Evolutionary conservation across 2,888 invertebrate genomes (phyloP).

Genomic region (Teleogryllus oceanicus): DNA sequence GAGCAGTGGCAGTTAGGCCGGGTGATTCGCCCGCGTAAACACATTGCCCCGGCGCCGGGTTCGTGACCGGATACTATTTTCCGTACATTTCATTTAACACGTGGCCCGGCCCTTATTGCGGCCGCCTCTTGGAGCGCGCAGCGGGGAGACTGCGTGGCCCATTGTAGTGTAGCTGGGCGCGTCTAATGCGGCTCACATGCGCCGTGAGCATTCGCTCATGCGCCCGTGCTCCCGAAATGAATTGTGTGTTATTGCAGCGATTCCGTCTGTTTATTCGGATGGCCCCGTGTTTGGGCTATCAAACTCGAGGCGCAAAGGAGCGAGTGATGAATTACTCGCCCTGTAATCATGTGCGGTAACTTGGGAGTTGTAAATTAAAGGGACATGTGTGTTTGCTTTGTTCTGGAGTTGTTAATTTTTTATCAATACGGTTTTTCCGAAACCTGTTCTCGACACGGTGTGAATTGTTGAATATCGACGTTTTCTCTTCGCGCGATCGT

Average conservation of each 20-base stretch:
- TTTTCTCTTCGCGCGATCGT: too few species aligned
- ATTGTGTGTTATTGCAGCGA: slow-evolving; percentile 7
- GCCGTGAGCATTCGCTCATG: background rate
- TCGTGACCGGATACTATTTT: slow-evolving; percentile 18
- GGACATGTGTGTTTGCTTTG: background rate
- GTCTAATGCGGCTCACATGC: slow-evolving; percentile 1
- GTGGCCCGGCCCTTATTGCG: background rate
- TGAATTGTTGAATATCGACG: too few species aligned
- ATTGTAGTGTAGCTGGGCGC: slow-evolving; percentile 7
- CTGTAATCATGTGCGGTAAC: background rate
- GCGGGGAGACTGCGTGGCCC: background rate
- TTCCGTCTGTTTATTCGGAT: slow-evolving; percentile 1
- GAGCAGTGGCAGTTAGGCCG: background rate
- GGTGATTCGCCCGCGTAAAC: slow-evolving; percentile 3
- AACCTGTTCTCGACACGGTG: too few species aligned
- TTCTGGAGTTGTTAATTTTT: background rate
- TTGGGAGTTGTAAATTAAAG: background rate
- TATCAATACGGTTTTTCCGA: too few species aligned
- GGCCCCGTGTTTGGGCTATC: background rate
- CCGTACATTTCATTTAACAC: background rate
- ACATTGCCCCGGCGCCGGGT: slow-evolving; percentile 1
- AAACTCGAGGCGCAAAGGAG: background rate
- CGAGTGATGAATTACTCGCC: background rate
- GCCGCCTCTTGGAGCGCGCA: background rate
- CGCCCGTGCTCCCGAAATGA: background rate